Base-by-base conservation (phyloP, 1,140 invertebrate species). In the Euschistus heros region DNA sequence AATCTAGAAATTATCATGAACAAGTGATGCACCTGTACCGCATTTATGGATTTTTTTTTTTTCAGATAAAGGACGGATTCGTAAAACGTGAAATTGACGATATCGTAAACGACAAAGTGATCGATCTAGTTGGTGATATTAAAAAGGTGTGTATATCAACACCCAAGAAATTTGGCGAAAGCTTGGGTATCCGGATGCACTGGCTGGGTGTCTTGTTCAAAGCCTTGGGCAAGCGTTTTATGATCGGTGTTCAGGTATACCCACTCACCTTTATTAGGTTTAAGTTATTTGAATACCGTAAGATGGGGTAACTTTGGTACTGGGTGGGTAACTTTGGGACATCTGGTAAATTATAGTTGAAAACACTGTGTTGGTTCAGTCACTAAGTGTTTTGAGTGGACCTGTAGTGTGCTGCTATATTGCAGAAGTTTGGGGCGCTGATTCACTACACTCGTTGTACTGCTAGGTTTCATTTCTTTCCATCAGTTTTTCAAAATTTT, bases 41-140 rank as follows among this genome's bases (percentile, higher is more conserved):
- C 10, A 13, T 13, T 18, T 55, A 13, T 55, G 22, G 18, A 13
- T 55, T 13, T 7, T 13, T 47, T 60, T 27, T 42, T 22, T 22
- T 54, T 22, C 18, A 61, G 59, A n/a, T 61, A 4, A 42, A 26
- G 17, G 33, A 61, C 2, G 59, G 59, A 10, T 61, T 33, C 42
- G 33, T 61, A 17, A 61, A 61, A 44, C 26, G 59, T 22, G 15
- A 37, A 1, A n/a, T 15, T 18, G 59, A 61, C 18, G 59, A 61
- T 15, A 30, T 6, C 1, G 7, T 61, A 4, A 61, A 17, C 2
- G 17, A 18, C 14, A 37, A 42, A 42, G 59, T 61, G n/a, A 33
- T 61, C 27, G 59, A 61, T 5, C 6, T 61, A 2, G 2, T 18
- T 2, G 54, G 54, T 24, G 18, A 20, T 6, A 14, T 30, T 18